Evolutionary conservation across 2,113 vertebrate genomes (phyloP), one percentile per base, ranked within the genome.

Genomic region (Percina caprodes): DNA sequence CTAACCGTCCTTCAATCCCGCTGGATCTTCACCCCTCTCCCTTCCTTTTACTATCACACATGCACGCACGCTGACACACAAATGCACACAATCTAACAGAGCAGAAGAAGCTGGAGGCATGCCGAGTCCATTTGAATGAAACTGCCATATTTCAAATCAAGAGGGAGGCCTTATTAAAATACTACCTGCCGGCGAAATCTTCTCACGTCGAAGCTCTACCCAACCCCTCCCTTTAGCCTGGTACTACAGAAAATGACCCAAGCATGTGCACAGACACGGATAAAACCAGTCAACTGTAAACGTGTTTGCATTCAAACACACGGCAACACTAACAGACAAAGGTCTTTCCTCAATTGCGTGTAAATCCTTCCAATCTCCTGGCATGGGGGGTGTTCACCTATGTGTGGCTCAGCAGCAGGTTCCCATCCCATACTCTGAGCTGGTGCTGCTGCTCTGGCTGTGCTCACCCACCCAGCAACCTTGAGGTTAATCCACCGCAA

Each of bases 401-500:
- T 62, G 79, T 75, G 74, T 52, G 39, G 62, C 77, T 68, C 81
- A 60, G 77, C 79, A 46, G 85, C 83, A 54, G 83, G 74, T 66
- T 87, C 71, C 78, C 77, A 82, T 86, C 76, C 72, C 76, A 70
- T 30, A 51, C 58, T 79, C 75, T 55, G 76, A 77, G 79, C 75
- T 42, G 51, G 52, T 62, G 81, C 73, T 49, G 62, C 63, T 65
- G 62, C 82, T 79, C 88, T 14, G 77, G 76, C 89, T 91, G 89
- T 89, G 86, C 83, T 85, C 87, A 87, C 63, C 83, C 90, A 89
- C 72, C 86, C 89, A 48, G 86, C 82, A 92, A 85, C 73, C 79
- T 67, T 19, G 77, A 85, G 87, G 86, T 87, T 90, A 90, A 91
- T 90, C 86, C 88, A 88, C 85, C 75, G 16, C 86, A 86, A 88